Base-by-base conservation (phyloP, 30 jellyfish, hydroid and myxozoan genomes). In the Cassiopea andromeda region DNA sequence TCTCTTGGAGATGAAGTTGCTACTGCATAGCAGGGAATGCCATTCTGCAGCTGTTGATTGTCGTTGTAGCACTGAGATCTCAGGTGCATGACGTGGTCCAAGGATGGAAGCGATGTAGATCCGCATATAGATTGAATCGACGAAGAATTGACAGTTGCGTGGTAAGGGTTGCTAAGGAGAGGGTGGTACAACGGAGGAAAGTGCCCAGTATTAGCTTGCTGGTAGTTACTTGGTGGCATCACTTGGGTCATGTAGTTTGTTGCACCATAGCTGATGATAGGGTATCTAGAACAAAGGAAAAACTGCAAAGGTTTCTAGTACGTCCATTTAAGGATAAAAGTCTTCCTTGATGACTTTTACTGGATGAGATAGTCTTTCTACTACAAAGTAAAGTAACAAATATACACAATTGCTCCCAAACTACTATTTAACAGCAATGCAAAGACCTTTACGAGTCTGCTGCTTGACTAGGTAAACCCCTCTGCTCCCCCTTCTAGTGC, bases 1-100 rank as follows among this genome's bases (percentile, higher is more conserved):
- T 86, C 89, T 19, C 93, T 88, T 77, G 93, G 64, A 1, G 89
- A 44, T 47, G 89, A 60, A 64, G 93, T 59, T 54, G 38, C 93
- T 13, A 89, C 85, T 47, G 47, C 18, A 72, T 86, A 86, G 81
- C 85, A 76, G 1, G 93, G 84, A 44, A 86, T 43, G 59, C 87
- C 77, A 64, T 67, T 86, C 38, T 76, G 93, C 10, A 84, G 2
- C 1, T 83, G 74, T 13, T 67, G 48, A 7, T 78, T 77, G 46
- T 86, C 93, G 83, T 86, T 86, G 50, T 75, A 86, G 73, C 17
- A 77, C 69, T 86, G 93, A 8, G 88, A 77, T 60, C 89, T 76
- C 79, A 80, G 17, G 64, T 86, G 93, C 89, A 86, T 75, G 82
- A 64, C 93, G 66, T 86, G 93, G 72, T 86, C 93, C n/a, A 76